These are phyloP conservation scores for Sprattus sprattus DNA, from an alignment of 2,113 vertebrate species.

Conservation along the genomic window DNA sequence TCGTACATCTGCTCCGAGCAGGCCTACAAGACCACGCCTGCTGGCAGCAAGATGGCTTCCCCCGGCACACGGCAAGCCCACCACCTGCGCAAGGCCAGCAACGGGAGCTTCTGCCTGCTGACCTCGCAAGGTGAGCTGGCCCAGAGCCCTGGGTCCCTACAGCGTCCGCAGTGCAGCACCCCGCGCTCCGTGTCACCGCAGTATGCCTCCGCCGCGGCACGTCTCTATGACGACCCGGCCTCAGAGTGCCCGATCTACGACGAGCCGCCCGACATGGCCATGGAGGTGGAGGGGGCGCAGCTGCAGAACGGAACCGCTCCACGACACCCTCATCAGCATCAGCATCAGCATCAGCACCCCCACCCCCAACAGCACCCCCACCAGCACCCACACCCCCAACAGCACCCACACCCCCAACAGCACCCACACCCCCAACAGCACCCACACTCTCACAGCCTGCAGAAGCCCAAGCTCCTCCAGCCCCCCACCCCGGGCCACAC, in stretches of 20 bases:
- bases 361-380: neutral
- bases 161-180: conserved; percentile 69
- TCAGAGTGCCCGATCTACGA: conserved; percentile 84
- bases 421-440: conserved; percentile 38
- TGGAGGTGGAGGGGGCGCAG: conserved; percentile 79
- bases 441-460: conserved; percentile 75
- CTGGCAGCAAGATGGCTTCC: conserved; percentile 58
- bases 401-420: neutral
- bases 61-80: conserved; percentile 70
- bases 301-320: conserved; percentile 40
- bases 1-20: conserved; percentile 60
- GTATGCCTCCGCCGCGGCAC: conserved; percentile 74
- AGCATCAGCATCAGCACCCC: conserved; percentile 42
- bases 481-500: conserved; percentile 66
- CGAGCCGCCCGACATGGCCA: conserved; percentile 80
- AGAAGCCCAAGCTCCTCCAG: conserved; percentile 75
- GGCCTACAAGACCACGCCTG: conserved; percentile 67
- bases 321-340: conserved; percentile 33
- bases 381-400: conserved; percentile 41
- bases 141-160: conserved; percentile 66
- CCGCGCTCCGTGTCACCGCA: conserved; percentile 75
- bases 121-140: conserved; percentile 57
- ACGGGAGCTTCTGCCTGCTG: conserved; percentile 81
- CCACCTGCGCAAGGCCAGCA: conserved; percentile 81
- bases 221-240: conserved; percentile 79